These are phyloP conservation scores for Sciurus niger DNA, from an alignment of 2,113 vertebrate species.

Conservation along the genomic window DNA sequence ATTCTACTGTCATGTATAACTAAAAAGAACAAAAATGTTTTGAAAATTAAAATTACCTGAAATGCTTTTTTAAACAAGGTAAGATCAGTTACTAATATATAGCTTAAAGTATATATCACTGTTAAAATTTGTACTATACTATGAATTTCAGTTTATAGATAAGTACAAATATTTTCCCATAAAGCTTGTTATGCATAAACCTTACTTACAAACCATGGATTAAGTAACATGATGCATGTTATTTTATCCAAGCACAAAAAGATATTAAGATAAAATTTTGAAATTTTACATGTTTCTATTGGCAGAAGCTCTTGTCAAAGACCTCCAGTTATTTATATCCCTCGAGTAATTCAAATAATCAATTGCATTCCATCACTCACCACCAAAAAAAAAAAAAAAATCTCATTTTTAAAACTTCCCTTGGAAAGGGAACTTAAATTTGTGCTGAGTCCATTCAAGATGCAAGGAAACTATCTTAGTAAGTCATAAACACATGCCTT, in stretches of 20 bases:
- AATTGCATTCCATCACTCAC: neutral
- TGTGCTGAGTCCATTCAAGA: neutral
- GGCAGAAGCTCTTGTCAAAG: neutral
- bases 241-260: neutral
- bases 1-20: no score
- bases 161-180: neutral
- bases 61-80: neutral
- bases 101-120: neutral
- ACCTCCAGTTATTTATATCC: neutral
- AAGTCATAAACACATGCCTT: neutral
- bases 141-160: neutral
- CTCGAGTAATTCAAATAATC: neutral
- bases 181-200: neutral
- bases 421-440: neutral
- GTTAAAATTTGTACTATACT: neutral
- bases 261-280: neutral
- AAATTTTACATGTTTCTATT: neutral
- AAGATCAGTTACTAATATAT: neutral
- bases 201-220: neutral
- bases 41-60: no score
- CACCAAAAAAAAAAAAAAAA: slow-evolving; percentile 15
- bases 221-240: neutral
- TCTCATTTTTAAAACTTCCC: neutral
- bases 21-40: no score
- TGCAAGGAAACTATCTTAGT: neutral